phyloP scores from a whole-genome alignment of 2,797 vertebrate genomes.

The Eremophila alpestris region DNA sequence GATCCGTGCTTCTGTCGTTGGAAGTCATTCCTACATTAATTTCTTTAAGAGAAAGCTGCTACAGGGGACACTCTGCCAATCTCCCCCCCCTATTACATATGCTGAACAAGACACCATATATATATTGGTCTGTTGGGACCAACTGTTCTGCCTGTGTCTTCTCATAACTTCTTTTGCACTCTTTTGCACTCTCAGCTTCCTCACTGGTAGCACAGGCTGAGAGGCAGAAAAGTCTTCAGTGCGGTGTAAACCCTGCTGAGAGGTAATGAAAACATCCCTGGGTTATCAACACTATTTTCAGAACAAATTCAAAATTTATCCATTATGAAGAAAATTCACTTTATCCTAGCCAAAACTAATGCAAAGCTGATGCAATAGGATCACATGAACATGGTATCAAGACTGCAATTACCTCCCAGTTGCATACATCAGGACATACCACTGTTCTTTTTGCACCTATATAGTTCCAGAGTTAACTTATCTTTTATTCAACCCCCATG shows the following conservation, averaged over 20 bases:
- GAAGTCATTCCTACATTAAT: neutral
- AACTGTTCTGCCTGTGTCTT: fast-evolving
- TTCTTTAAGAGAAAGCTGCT: neutral
- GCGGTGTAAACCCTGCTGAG: neutral
- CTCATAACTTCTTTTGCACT: neutral
- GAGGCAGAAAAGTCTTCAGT: neutral
- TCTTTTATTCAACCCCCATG: neutral
- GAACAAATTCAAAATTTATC: neutral
- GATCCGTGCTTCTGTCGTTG: neutral
- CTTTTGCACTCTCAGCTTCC: neutral
- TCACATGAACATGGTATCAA: neutral
- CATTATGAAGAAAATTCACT: neutral
- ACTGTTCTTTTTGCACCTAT: neutral
- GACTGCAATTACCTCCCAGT: neutral
- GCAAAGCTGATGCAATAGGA: neutral
- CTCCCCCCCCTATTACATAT: neutral
- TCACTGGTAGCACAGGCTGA: neutral
- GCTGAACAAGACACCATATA: neutral
- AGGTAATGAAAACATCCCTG: neutral
- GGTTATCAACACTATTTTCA: neutral
- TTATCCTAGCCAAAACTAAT: neutral
- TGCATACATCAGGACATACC: neutral
- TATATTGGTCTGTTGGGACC: neutral
- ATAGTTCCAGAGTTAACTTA: neutral
- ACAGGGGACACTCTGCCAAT: neutral